phyloP scores from a whole-genome alignment of 2,797 vertebrate genomes.

The Anableps anableps region DNA sequence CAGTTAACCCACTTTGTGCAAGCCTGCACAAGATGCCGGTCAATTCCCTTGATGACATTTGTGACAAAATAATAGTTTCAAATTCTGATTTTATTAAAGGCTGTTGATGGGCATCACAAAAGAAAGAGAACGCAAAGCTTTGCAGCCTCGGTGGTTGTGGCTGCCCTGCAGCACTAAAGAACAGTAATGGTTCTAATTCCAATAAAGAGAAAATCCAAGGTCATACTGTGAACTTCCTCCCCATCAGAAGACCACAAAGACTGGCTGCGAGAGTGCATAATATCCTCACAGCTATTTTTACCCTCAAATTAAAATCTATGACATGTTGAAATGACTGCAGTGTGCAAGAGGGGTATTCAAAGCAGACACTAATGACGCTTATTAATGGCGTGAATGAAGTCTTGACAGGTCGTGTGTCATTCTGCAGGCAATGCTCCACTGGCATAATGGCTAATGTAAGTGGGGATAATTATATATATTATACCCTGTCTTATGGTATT shows the following conservation, averaged over 20 bases:
- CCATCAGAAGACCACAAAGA: slow-evolving; percentile 89
- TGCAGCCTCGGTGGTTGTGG: slow-evolving; percentile 43
- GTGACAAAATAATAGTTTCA: slow-evolving; percentile 73
- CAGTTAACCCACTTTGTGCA: slow-evolving; percentile 49
- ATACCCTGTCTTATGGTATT: slow-evolving; percentile 99
- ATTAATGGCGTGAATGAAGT: slow-evolving; percentile 98
- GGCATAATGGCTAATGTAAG: slow-evolving; percentile 99
- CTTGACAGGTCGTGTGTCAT: slow-evolving; percentile 99
- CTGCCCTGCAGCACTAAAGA: slow-evolving; percentile 75
- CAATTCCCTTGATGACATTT: slow-evolving; percentile 58
- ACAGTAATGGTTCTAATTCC: slow-evolving; percentile 81
- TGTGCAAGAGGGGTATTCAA: slow-evolving; percentile 99
- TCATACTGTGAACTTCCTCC: slow-evolving; percentile 85
- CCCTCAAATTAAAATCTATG: slow-evolving; percentile 99
- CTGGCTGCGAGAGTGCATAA: slow-evolving; percentile 86
- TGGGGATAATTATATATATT: slow-evolving; percentile 98
- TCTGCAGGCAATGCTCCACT: slow-evolving; percentile 89
- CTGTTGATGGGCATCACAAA: slow-evolving; percentile 71
- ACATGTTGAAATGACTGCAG: slow-evolving; percentile 99
- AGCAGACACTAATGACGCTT: slow-evolving; percentile 99
- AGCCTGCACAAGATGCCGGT: slow-evolving; percentile 47
- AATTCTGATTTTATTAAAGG: slow-evolving; percentile 55
- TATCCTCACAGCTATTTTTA: slow-evolving; percentile 99
- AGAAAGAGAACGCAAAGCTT: slow-evolving; percentile 39
- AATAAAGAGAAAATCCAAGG: slow-evolving; percentile 85